Base-by-base conservation (phyloP, 2,113 vertebrate species). In the Catagonus wagneri region DNA sequence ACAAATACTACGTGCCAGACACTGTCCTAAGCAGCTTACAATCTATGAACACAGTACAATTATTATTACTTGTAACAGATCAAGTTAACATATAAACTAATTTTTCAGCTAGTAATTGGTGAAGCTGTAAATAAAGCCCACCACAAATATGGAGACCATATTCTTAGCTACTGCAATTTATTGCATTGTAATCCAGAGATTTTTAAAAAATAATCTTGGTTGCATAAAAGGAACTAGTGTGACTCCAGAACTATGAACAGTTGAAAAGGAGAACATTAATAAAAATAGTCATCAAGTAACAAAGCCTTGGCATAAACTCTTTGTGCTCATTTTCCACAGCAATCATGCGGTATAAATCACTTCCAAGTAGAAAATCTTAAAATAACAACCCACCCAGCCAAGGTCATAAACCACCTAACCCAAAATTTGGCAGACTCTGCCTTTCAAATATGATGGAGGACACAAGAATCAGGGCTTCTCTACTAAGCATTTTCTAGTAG, bases 231-330 rank as follows among this genome's bases (percentile, higher is more conserved):
- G 50, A 84, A 54, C 39, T 69, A 71, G n/a, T 23, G 88, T 76
- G 7, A 19, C 2, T 81, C 32, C 6, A 71, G 16, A 75, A 85
- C 6, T 80, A 5, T 88, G 36, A 71, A 65, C 25, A 56, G 39
- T n/a, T 78, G 29, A 54, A 95, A 80, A 79, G 27, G 44, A 81
- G 79, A 22, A 2, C 27, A 19, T 16, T 15, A 63, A 60, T 87
- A 75, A 95, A 87, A 87, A 32, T 66, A 61, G 3, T 60, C 17
- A 83, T 78, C 69, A 66, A 88, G 65, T 91, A 91, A 92, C 81
- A 50, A 92, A 75, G 6, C 1, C 12, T 85, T 0, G 20, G 2
- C 17, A 90, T 69, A 27, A 36, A 95, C 63, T 50, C 22, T 63
- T 52, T n/a, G 23, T 6, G n/a, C 2, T 92, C 34, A 13, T 69